These are phyloP conservation scores for Upupa epops DNA, from an alignment of 2,113 vertebrate genomes.

Conservation along the genomic window DNA sequence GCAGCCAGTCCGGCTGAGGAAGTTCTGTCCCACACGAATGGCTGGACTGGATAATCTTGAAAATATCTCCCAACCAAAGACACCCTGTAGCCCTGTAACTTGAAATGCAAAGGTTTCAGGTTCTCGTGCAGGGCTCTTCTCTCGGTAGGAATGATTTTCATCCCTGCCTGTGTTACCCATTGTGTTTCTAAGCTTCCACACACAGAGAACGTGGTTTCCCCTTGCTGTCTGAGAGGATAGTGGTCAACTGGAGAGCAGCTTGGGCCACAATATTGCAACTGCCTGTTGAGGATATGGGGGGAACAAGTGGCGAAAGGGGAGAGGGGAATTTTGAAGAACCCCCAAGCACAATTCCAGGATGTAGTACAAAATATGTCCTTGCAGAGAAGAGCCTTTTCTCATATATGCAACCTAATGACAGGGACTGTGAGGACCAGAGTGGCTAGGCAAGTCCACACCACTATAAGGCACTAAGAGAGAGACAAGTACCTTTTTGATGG, in stretches of 20 bases:
- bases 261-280: neutral
- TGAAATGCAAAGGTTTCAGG: neutral
- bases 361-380: neutral
- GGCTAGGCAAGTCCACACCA: neutral
- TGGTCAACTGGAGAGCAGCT: neutral
- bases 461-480: neutral
- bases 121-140: neutral
- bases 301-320: neutral
- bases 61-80: neutral
- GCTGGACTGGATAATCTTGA: too few relatives aligned
- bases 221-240: neutral
- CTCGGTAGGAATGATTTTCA: neutral
- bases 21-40: neutral
- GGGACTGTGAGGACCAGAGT: neutral
- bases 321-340: neutral
- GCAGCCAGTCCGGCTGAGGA: neutral
- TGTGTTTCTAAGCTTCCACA: neutral
- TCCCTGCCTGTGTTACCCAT: neutral
- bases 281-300: fast-evolving
- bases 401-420: neutral
- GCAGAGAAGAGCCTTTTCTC: neutral
- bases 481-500: neutral
- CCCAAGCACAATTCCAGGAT: neutral
- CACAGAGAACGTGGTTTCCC: neutral
- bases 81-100: too few relatives aligned